These are phyloP conservation scores for Carlito syrichta DNA, from an alignment of 2,113 vertebrate species.

Conservation along the genomic window DNA sequence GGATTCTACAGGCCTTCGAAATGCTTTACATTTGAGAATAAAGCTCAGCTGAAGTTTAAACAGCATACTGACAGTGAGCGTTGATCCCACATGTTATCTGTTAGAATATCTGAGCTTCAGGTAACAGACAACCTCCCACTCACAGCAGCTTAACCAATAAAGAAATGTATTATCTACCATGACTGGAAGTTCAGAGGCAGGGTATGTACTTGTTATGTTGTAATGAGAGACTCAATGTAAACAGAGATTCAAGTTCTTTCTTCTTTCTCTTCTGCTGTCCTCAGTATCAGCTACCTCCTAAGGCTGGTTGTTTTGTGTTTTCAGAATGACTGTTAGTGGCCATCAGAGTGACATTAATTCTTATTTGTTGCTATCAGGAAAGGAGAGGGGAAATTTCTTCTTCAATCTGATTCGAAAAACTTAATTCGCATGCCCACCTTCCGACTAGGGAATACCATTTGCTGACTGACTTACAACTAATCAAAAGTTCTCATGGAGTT, in stretches of 20 bases:
- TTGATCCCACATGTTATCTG: conserved; percentile 11
- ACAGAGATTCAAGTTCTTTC: not conserved
- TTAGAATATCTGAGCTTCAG: not conserved
- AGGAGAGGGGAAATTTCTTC: not conserved
- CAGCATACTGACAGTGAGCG: not conserved
- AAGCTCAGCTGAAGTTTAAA: conserved; percentile 57
- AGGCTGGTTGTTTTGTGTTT: not conserved
- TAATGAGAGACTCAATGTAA: not conserved
- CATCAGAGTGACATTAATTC: not conserved
- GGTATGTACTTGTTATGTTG: not conserved
- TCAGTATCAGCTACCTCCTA: not conserved
- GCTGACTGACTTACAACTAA: not conserved
- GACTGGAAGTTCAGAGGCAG: not conserved
- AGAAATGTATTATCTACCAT: not conserved
- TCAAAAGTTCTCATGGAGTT: not conserved
- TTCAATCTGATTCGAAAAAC: not conserved
- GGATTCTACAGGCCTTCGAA: conserved; percentile 47
- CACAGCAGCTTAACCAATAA: conserved; percentile 3
- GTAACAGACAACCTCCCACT: not conserved
- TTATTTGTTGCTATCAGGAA: not conserved
- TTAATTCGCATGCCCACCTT: not conserved
- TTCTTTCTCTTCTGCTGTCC: not conserved
- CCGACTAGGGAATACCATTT: not conserved
- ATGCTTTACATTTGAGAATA: conserved; percentile 54
- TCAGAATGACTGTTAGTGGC: not conserved